Evolutionary conservation across 2,888 invertebrate species (phyloP), one percentile per base, ranked within the genome.

Genomic region (Eudemis profundana): DNA sequence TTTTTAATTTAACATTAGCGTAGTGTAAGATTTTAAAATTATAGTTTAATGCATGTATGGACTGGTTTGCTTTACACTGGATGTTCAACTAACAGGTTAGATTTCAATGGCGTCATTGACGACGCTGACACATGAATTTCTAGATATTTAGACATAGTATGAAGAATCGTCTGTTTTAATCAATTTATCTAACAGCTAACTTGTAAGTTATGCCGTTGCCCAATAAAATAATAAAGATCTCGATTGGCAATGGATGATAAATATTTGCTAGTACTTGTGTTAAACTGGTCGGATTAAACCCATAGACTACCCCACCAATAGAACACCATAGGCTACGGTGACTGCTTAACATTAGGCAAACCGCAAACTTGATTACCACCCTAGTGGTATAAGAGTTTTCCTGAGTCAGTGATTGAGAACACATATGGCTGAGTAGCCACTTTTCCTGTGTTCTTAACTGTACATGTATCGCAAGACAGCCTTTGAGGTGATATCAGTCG

Each of bases 271-370:
- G 4, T 27, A 17, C 42, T 27, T 56, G 27, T 40, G 54, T 42
- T 40, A 27, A 14, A 54, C n/a, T 54, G 27, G 54, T n/a, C 40
- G 23, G 15, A 15, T 51, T 38, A 7, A 23, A 12, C 14, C 15
- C 51, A 36, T 53, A 71, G 76, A 76, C 69, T 76, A 79, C 81
- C n/a, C 51, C 36, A 38, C 40, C 53, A 21, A 23, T 40, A 23
- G 10, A 21, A 10, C 53, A 21, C 38, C 8, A 17, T n/a, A n/a
- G n/a, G n/a, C n/a, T n/a, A n/a, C n/a, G n/a, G n/a, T n/a, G n/a
- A n/a, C n/a, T n/a, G n/a, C n/a, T n/a, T n/a, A n/a, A n/a, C n/a
- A n/a, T n/a, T n/a, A n/a, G n/a, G n/a, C n/a, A n/a, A n/a, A n/a
- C n/a, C n/a, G n/a, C n/a, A n/a, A n/a, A n/a, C n/a, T n/a, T n/a